Percentiles rank a stretch among this genome's conserved stretches.
Conservation (phyloP, 2,797 vertebrate species). For the Labroides dimidiatus region DNA sequence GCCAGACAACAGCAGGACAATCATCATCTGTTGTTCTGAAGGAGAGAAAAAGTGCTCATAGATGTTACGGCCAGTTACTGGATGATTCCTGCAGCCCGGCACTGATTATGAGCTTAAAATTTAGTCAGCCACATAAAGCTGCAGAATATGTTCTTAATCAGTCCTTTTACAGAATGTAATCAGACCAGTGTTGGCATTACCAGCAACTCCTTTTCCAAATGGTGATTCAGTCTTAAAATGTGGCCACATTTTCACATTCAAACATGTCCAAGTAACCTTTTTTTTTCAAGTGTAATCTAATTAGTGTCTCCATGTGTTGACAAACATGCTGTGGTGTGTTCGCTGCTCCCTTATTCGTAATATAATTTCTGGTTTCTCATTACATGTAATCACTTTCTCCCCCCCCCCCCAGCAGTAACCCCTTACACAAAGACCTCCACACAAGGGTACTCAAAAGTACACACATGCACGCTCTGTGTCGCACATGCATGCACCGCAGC, state of each 20-base stretch:
- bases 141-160: conserved; percentile 38
- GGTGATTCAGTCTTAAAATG: conserved; percentile 36
- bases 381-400: conserved; percentile 58
- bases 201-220: not conserved
- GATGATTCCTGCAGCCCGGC: conserved; percentile 27
- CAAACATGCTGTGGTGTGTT: conserved; percentile 20
- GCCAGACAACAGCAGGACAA: conserved; percentile 49
- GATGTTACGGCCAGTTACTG: conserved; percentile 20
- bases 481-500: conserved; percentile 25
- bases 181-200: conserved; percentile 11
- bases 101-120: conserved; percentile 42
- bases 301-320: conserved; percentile 26
- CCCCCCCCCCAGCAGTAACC: conserved; percentile 24
- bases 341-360: conserved; percentile 36
- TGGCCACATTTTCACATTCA: conserved; percentile 34
- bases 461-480: conserved; percentile 15
- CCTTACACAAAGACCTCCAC: conserved; percentile 58
- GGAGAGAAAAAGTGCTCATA: conserved; percentile 2
- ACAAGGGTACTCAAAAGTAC: conserved; percentile 31
- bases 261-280: conserved; percentile 18
- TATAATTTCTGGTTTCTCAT: conserved; percentile 63
- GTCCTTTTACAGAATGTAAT: conserved; percentile 25
- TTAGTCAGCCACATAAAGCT: conserved; percentile 31
- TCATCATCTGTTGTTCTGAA: conserved; percentile 38
- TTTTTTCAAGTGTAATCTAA: conserved; percentile 31